These are phyloP conservation scores for Choristoneura fumiferana DNA, from an alignment of 1,140 invertebrate species.

Conservation along the genomic window DNA sequence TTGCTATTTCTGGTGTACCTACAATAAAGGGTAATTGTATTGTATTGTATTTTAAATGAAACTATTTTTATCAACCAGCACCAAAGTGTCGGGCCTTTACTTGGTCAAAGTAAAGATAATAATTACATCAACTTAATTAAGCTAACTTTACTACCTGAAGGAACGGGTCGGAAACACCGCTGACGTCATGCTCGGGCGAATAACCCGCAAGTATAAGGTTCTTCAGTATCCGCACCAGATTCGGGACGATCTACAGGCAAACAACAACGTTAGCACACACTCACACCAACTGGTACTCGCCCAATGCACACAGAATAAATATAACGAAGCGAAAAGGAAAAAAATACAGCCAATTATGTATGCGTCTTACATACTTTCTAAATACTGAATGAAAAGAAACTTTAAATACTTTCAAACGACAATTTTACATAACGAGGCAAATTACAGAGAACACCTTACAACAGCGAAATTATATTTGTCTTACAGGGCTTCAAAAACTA, in stretches of 20 bases:
- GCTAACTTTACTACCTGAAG: conserved; percentile 86
- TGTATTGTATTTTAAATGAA: too few species aligned
- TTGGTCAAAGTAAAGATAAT: too few species aligned
- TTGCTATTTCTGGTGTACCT: too few species aligned
- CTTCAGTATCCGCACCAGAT: conserved; percentile 98
- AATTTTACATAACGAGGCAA: conserved; percentile 14
- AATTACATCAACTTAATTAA: too few species aligned
- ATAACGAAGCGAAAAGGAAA: conserved; percentile 36
- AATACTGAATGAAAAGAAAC: conserved; percentile 21
- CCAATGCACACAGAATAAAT: conserved; percentile 40
- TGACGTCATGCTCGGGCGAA: conserved; percentile 99
- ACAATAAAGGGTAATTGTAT: too few species aligned
- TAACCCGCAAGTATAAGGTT: conserved; percentile 99
- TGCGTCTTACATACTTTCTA: conserved; percentile 36
- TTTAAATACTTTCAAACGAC: conserved; percentile 7
- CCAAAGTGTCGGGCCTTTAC: too few species aligned
- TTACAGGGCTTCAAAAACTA: not conserved
- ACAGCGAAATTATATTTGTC: conserved; percentile 15
- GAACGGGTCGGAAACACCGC: conserved; percentile 99
- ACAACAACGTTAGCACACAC: conserved; percentile 20
- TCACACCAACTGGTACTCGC: conserved; percentile 22
- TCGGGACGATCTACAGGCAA: conserved; percentile 95
- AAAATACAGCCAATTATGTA: conserved; percentile 35
- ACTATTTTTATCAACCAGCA: too few species aligned
- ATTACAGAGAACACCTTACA: conserved; percentile 23